Evolutionary conservation across 2,113 vertebrate species (phyloP), one percentile per base, ranked within the genome.

Genomic region (Neofelis nebulosa): DNA sequence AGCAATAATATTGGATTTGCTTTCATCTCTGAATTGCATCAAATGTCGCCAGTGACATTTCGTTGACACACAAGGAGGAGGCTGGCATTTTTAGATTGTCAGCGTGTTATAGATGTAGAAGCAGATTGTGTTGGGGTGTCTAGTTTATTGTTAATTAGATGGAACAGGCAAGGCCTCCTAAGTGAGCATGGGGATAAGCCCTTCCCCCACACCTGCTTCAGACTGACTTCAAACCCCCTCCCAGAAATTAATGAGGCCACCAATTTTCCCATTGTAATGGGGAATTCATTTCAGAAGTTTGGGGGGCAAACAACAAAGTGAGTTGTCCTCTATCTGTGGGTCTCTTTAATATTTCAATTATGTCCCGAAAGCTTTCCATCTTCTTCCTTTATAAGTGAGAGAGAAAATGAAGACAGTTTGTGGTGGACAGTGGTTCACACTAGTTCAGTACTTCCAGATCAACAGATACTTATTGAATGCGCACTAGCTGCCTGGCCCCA

Each of bases 141-240:
- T 99, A 98, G 98, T 98, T 99, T 98, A 98, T 98, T 98, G 99
- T 98, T 99, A 99, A 99, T 99, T 99, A 99, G 98, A 98, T 97
- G 97, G 98, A 98, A 97, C 96, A 93, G 82, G 98, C 91, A 96
- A 98, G 97, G 97, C 98, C 98, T 98, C 98, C 98, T 98, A 97
- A 88, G 97, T 94, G 97, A 92, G 92, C 76, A 48, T 69, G 97
- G 96, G 98, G 97, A 97, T 98, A 98, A 98, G 97, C 98, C 98
- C 98, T 98, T 98, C 98, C 97, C 94, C 92, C 97, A 98, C 93
- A 98, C 91, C 97, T 83, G 91, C 97, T 98, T 98, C 98, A 98
- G 97, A 97, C 96, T 52, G 89, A 97, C 86, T 98, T 98, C 93
- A 94, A 91, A 93, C 97, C 97, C 94, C 96, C 97, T 98, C 96